Base-by-base conservation (phyloP, 2,888 invertebrate species). In the Metacarcinus magister region DNA sequence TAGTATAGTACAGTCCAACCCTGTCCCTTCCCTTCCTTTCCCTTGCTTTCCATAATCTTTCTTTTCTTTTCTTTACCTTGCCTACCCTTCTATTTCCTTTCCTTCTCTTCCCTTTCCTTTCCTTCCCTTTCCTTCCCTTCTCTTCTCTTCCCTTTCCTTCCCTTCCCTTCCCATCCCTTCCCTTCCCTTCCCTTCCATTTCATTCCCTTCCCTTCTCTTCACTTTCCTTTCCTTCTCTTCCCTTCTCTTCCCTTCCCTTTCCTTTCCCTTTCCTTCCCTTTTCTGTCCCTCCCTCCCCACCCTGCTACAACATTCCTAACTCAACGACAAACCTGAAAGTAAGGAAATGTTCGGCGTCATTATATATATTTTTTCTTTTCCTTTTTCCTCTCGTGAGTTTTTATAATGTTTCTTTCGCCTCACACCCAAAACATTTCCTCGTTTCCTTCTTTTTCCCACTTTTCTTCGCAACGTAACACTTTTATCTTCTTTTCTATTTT, bases 261-360 rank as follows among this genome's bases (percentile, higher is more conserved):
- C 82, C 10, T 32, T 82, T 82, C 32, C 32, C 32, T 1, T 82
- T 4, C 82, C 10, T 8, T 10, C 7, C 82, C 32, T 32, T 82
- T 32, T 32, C 32, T 32, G 19, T 19, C 67, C 23, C 67, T 32
- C 82, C 32, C 10, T 13, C 13, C 28, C 32, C 8, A 7, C n/a
- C n/a, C n/a, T 8, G 67, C n/a, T 67, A n/a, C 67, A 67, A n/a
- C 67, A 67, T 67, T 82, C 32, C 10, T 4, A 32, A 32, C 13
- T 32, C 82, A 5, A 82, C 82, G 32, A 82, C 28, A 82, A 32
- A 7, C 28, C 32, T 32, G 32, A 32, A 32, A 32, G 82, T 28
- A 82, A 82, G 32, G 82, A 82, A 82, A 82, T 82, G 32, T 82
- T 82, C 10, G 82, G 82, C 13, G 28, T 82, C 82, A 82, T 82